Conservation (phyloP, 2,888 invertebrate genomes). For the Gryllus longicercus region DNA sequence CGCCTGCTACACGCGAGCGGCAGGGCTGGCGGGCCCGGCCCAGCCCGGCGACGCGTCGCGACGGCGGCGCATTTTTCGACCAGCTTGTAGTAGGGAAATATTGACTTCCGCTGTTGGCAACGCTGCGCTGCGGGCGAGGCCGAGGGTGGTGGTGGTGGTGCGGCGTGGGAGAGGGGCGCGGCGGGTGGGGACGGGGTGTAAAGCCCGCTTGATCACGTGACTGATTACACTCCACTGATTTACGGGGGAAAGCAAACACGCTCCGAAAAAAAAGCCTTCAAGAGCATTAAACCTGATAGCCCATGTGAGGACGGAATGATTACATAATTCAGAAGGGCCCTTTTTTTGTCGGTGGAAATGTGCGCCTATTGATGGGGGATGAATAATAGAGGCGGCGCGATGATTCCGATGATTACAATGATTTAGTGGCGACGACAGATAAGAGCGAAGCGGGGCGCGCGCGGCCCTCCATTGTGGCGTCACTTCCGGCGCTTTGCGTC, state of each 20-base stretch:
- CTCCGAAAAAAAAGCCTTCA: not conserved
- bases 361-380: too few relatives aligned
- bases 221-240: slow-evolving; percentile 9
- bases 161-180: not conserved
- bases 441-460: too few relatives aligned
- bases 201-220: slow-evolving; percentile 7
- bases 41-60: not conserved
- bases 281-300: not conserved
- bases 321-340: too few relatives aligned
- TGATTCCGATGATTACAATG: too few relatives aligned
- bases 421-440: too few relatives aligned
- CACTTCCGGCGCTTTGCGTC: too few relatives aligned
- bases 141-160: not conserved
- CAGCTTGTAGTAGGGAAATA: not conserved
- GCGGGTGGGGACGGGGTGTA: not conserved
- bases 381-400: too few relatives aligned
- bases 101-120: slow-evolving; percentile 17
- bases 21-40: not conserved
- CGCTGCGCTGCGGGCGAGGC: not conserved
- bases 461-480: too few relatives aligned
- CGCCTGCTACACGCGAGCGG: not conserved
- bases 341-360: too few relatives aligned
- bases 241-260: not conserved
- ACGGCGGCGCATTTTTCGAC: not conserved
- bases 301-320: too few relatives aligned